Evolutionary conservation across 2,797 vertebrate species (phyloP).

Genomic region (Atherinosoma microstoma): DNA sequence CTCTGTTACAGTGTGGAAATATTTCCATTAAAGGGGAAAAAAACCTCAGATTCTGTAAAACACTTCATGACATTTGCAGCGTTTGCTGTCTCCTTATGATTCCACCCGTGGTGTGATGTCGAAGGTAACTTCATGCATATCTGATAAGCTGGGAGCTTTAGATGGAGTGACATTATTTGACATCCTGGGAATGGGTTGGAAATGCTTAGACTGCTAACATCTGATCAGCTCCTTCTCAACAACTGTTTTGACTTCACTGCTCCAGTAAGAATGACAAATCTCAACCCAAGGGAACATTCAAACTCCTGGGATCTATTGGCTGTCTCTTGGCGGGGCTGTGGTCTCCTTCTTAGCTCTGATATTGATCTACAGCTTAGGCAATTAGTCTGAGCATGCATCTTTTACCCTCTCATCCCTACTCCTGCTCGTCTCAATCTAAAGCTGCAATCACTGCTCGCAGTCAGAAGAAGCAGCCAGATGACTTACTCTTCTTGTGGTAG

Average conservation of each 20-base stretch:
- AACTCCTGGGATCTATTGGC: slow-evolving; percentile 59
- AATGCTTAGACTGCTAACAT: neutral
- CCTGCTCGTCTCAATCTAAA: slow-evolving; percentile 45
- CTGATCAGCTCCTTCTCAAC: slow-evolving; percentile 1
- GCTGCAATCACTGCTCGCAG: slow-evolving; percentile 47
- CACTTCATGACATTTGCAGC: neutral
- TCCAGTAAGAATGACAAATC: slow-evolving; percentile 56
- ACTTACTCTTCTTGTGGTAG: slow-evolving; percentile 34
- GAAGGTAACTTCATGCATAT: neutral
- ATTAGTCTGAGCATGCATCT: slow-evolving; percentile 70
- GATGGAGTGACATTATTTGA: neutral
- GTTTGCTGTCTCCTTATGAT: neutral
- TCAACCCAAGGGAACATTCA: slow-evolving; percentile 42
- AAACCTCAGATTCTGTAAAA: no score
- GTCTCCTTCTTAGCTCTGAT: slow-evolving; percentile 59
- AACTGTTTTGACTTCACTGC: slow-evolving; percentile 31
- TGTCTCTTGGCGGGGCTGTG: slow-evolving; percentile 57
- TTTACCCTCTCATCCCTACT: slow-evolving; percentile 50
- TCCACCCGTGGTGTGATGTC: neutral
- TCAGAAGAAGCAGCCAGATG: slow-evolving; percentile 62
- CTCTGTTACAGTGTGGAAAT: no score
- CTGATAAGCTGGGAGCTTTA: neutral
- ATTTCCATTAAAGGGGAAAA: no score
- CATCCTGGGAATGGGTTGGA: neutral
- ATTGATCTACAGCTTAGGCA: slow-evolving; percentile 71